Evolutionary conservation across 1,140 invertebrate species (phyloP).

Genomic region (Galleria mellonella): DNA sequence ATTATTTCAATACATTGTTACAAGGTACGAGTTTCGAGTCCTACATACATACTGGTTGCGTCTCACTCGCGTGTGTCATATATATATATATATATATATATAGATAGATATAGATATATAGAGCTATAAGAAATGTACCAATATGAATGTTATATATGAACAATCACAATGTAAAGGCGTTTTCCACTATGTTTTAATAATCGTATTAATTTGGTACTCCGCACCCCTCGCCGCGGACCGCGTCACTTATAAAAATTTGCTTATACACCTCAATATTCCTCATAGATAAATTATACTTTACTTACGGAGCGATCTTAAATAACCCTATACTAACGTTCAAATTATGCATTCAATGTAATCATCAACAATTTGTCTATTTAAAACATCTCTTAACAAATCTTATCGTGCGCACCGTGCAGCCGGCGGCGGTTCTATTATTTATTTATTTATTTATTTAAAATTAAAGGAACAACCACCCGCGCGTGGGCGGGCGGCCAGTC

Average conservation of each 20-base stretch:
- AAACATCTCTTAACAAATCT: constrained; percentile 62
- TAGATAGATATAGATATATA: too few relatives aligned
- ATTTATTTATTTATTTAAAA: constrained; percentile 40
- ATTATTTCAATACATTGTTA: constrained; percentile 54
- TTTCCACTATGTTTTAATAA: constrained; percentile 57
- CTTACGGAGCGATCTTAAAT: constrained; percentile 72
- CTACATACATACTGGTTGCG: constrained; percentile 56
- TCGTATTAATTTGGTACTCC: constrained; percentile 52
- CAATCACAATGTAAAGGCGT: constrained; percentile 66
- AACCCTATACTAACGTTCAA: constrained; percentile 71
- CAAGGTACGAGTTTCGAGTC: constrained; percentile 53
- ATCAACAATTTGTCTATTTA: constrained; percentile 64
- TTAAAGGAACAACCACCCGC: constrained; percentile 37
- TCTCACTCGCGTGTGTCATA: constrained; percentile 58
- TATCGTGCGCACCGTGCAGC: constrained; percentile 26
- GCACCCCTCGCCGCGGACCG: constrained; percentile 56
- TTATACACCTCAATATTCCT: constrained; percentile 54
- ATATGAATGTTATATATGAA: constrained; percentile 63
- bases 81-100: too few relatives aligned
- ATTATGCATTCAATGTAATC: constrained; percentile 67
- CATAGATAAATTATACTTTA: constrained; percentile 70
- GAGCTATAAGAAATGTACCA: constrained; percentile 64
- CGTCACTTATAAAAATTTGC: constrained; percentile 52
- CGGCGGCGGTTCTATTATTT: constrained; percentile 28
- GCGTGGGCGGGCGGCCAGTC: constrained; percentile 27